A percentile compares a stretch with the other conserved stretches of the same genome.
These are phyloP conservation scores for Gymnocheta viridis DNA, from an alignment of 2,888 invertebrate genomes.

Conservation along the genomic window DNA sequence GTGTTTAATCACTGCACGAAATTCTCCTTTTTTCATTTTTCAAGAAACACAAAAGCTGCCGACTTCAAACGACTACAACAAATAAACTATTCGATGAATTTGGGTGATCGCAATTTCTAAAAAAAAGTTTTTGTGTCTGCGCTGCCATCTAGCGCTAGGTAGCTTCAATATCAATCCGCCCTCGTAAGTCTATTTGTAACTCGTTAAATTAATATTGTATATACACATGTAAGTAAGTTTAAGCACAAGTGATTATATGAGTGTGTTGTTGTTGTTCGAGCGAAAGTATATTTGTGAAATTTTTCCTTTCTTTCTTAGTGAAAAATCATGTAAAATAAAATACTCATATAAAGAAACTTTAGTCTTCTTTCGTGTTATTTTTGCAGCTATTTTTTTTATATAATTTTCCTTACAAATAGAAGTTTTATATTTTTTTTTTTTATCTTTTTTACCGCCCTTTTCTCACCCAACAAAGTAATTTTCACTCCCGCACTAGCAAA, in stretches of 20 bases:
- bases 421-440: background rate
- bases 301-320: slow-evolving; percentile 59
- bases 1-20: too few species aligned
- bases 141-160: too few species aligned
- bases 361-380: background rate
- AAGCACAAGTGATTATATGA: slow-evolving; percentile 23
- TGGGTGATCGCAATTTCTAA: too few species aligned
- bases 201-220: background rate
- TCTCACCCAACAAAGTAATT: background rate
- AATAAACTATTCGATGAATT: too few species aligned
- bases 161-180: too few species aligned
- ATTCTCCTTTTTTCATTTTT: too few species aligned
- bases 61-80: too few species aligned
- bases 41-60: too few species aligned
- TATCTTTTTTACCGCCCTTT: background rate
- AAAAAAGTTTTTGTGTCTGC: too few species aligned
- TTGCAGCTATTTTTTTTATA: background rate
- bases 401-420: slow-evolving; percentile 19
- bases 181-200: background rate
- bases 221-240: background rate
- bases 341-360: slow-evolving; percentile 40
- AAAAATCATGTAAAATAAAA: slow-evolving; percentile 60
- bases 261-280: slow-evolving; percentile 31
- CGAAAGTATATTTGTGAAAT: background rate
- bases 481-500: slow-evolving; percentile 10